Evolutionary conservation across 2,797 vertebrate species (phyloP), one percentile per base, ranked within the genome.

Genomic region (Atherinosoma microstoma): DNA sequence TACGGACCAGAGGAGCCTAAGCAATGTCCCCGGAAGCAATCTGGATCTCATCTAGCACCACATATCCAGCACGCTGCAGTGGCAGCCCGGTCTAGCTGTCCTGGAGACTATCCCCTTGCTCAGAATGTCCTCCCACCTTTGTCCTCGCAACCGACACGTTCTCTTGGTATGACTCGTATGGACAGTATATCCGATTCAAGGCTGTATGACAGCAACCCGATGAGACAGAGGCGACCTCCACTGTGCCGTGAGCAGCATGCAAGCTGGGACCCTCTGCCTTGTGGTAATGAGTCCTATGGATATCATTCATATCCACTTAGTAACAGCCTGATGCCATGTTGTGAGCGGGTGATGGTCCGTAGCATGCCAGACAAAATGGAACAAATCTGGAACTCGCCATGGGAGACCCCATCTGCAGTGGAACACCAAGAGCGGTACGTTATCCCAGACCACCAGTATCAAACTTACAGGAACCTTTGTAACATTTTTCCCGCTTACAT

Each of bases 291-390:
- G 73, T 95, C 96, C 13, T 99, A 96, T 20, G 87, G 94, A 20
- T 98, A 98, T 58, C 96, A 97, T 80, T 96, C 96, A 0, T 99
- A 98, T 59, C 96, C 97, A 1, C 76, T 99, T 85, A 96, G 95
- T 64, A 96, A 96, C 91, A 98, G 89, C 88, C 94, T 99, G 87
- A 97, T 98, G 97, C 98, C 98, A 0, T 99, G 97, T 84, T 99
- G 97, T 0, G 98, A 99, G 77, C 95, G 97, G 51, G 97, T 99
- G 64, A 99, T 99, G 97, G 97, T 99, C 38, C 95, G 98, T 73
- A 99, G 98, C 83, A 96, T 99, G 96, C 98, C 98, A 30, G 98
- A 99, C 84, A 99, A 99, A 94, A 99, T 99, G 97, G 98, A 99
- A 79, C 98, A 99, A 24, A 96, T 99, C 83, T 99, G 98, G 98